Evolutionary conservation across 2,797 vertebrate species (phyloP), one percentile per base, ranked within the genome.

Genomic region (Trachurus trachurus): DNA sequence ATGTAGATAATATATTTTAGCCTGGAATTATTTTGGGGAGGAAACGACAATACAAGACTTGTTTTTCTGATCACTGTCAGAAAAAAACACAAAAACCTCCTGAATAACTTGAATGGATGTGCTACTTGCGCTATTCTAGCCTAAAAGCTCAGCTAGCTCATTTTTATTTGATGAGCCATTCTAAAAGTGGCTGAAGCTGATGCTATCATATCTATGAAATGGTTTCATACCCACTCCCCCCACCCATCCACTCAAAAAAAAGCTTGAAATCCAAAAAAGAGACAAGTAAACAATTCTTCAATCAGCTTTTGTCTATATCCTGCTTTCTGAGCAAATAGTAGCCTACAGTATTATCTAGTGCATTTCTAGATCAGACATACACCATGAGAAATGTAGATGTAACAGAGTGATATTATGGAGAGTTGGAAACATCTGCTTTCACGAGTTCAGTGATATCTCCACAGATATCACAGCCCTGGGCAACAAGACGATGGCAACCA

Each of bases 51-150:
- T 7, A 37, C 34, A 8, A 26, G 7, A 6, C 26, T 65, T 22
- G 9, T 73, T 74, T 85, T 81, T 66, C 26, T n/a, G 12, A 71
- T 65, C 26, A 65, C 52, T 76, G 37, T 45, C 5, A 65, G 13
- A 60, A 47, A 53, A 39, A 19, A 39, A 19, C 34, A 56, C 39
- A 19, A 42, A 47, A 31, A 3, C 9, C 3, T 26, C 3, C 5
- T 42, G 21, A 54, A 49, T 60, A 56, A 56, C 9, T 26, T 58
- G 39, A 66, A 68, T 44, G 8, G n/a, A 54, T 76, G 13, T 67
- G 15, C 16, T 45, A 10, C 31, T 56, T 2, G 0, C 1, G 0
- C n/a, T 52, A 4, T 11, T 70, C 7, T 13, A 58, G 37, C 21
- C 19, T 5, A 2, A 5, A 71, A 50, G 56, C 39, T 21, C n/a